Conservation (phyloP, 2,888 invertebrate species). For the Mantis religiosa region DNA sequence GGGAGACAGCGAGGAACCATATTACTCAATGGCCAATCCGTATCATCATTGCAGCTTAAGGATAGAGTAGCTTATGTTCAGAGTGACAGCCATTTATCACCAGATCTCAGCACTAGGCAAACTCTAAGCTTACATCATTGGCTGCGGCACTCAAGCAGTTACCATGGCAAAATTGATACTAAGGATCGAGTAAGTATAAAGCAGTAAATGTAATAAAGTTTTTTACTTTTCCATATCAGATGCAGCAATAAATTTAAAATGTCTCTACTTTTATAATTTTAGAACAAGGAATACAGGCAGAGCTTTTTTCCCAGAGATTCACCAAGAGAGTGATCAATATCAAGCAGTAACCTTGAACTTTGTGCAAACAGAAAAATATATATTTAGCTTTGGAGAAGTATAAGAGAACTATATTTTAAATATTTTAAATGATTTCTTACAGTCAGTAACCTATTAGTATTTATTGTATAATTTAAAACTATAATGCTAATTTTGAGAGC, state of each 20-base stretch:
- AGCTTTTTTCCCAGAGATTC: too few relatives aligned
- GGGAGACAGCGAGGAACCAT: constrained; percentile 67
- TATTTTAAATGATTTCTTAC: too few relatives aligned
- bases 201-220: neutral
- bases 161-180: constrained; percentile 15
- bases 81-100: constrained; percentile 71
- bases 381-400: too few relatives aligned
- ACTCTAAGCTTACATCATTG: constrained; percentile 80
- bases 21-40: constrained; percentile 80
- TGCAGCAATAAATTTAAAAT: neutral
- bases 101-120: constrained; percentile 85
- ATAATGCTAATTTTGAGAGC: too few relatives aligned
- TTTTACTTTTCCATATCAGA: neutral
- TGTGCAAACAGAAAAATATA: too few relatives aligned
- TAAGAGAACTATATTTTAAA: too few relatives aligned
- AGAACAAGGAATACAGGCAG: neutral
- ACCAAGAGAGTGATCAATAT: too few relatives aligned
- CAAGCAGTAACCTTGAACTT: too few relatives aligned
- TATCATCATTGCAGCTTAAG: constrained; percentile 65
- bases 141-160: constrained; percentile 47
- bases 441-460: too few relatives aligned
- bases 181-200: constrained; percentile 48
- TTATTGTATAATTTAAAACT: too few relatives aligned
- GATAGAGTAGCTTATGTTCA: constrained; percentile 72
- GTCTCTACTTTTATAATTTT: neutral